Evolutionary conservation across 23 tunicate genomes (phyloP).

Genomic region (Ascidia mentula): DNA sequence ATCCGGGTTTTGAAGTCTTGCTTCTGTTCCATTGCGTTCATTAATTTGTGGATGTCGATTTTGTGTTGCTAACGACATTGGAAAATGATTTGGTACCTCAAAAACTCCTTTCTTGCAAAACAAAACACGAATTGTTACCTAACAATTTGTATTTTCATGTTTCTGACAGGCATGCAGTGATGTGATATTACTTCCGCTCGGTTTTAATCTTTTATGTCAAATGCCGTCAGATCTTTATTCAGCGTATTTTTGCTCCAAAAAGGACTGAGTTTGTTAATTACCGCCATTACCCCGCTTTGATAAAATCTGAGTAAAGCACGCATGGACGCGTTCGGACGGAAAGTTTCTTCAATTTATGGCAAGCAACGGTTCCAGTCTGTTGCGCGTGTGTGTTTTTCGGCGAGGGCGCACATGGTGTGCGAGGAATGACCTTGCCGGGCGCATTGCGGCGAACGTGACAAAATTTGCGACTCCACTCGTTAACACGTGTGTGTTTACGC

Average conservation of each 20-base stretch:
- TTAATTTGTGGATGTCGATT: neutral
- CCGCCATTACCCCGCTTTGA: neutral
- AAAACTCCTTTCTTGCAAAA: too few relatives aligned
- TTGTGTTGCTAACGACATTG: too few relatives aligned
- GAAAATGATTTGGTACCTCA: too few relatives aligned
- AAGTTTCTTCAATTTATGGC: neutral
- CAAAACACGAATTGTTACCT: too few relatives aligned
- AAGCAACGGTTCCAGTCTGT: conserved; percentile 4
- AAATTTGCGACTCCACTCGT: neutral
- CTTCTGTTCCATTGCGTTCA: conserved; percentile 14
- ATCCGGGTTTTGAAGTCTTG: conserved; percentile 58
- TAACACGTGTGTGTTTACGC: conserved; percentile 2
- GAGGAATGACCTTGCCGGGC: conserved; percentile 6
- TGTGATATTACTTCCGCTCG: too few relatives aligned
- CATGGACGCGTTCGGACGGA: neutral
- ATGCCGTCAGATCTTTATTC: neutral
- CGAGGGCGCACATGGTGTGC: conserved; percentile 7
- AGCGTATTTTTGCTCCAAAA: neutral
- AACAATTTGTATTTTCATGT: too few relatives aligned
- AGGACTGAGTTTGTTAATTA: neutral
- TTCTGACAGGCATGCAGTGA: too few relatives aligned
- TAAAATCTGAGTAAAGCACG: neutral
- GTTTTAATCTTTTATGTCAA: too few relatives aligned
- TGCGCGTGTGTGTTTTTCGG: neutral
- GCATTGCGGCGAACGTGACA: neutral